Base-by-base conservation (phyloP, 2,113 vertebrate genomes). In the Cololabis saira region DNA sequence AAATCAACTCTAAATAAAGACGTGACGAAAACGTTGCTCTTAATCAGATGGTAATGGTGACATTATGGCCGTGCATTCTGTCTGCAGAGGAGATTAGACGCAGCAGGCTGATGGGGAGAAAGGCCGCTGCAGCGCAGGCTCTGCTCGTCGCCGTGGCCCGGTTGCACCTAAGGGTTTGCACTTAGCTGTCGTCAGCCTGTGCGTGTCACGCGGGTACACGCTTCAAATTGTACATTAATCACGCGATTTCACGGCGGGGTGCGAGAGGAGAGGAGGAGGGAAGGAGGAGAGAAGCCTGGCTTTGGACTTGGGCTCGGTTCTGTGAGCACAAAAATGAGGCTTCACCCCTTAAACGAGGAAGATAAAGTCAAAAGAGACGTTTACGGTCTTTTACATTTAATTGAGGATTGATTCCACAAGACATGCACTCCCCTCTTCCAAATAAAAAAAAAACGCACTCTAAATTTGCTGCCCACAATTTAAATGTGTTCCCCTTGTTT, bases 201-300 rank as follows among this genome's bases (percentile, higher is more conserved):
- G 33, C 33, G 33, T 82, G 83, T 82, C 82, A 86, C 72, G 79
- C 78, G 71, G 74, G 80, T 67, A 70, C 78, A 81, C 79, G 76
- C 80, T 78, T 84, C 81, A 81, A 83, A 82, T 89, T 84, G 72
- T 33, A 72, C 82, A 78, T 80, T 87, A 90, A 89, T 87, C 85
- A 88, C 70, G 70, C 58, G 69, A 80, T 85, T 87, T 89, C 67
- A 81, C 64, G 71, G 60, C 49, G 45, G 56, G 17, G 47, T 11
- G 33, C 33, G 6, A 11, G 33, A 37, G 33, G 33, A 55, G 60
- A 2, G 52, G 16, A 18, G 33, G 41, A 41, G 40, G 16, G 22
- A 64, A 40, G 3, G 14, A 8, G 42, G 18, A 33, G 41, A 49
- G 61, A 27, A 75, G 72, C 59, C 59, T 54, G 74, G 59, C 60